Percentiles rank a stretch among this genome's conserved stretches.
phyloP scores from a whole-genome alignment of 2,113 vertebrate species.

The Pterocles orientalis region DNA sequence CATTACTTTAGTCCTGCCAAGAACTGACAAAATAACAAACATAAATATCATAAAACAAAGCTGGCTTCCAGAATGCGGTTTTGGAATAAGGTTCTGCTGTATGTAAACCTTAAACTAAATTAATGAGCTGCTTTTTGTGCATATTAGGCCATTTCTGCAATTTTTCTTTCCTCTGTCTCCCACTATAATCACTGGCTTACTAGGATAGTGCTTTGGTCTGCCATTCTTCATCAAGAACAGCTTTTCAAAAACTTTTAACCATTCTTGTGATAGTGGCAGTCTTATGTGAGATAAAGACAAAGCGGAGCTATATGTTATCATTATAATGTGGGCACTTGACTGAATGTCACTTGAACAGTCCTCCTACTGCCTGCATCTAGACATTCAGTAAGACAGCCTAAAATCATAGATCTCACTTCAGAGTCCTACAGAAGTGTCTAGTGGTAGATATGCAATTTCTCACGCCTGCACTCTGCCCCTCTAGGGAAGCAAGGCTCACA shows the following conservation, averaged over 20 bases:
- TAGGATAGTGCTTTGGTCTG: neutral
- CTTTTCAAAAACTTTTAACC: neutral
- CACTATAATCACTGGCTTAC: neutral
- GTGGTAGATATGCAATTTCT: neutral
- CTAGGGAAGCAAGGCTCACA: neutral
- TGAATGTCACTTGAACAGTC: neutral
- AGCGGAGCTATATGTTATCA: neutral
- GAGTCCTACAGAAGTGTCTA: neutral
- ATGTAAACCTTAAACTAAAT: slow-evolving; percentile 22
- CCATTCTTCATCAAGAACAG: slow-evolving; percentile 12
- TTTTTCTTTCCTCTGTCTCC: slow-evolving; percentile 24
- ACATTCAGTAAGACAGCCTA: neutral
- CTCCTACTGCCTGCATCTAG: neutral
- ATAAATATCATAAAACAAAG: neutral
- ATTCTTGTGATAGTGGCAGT: neutral
- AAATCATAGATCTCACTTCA: neutral
- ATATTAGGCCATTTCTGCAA: neutral
- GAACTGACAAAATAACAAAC: neutral
- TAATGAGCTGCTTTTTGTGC: neutral
- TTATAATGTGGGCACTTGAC: neutral
- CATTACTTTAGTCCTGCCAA: neutral
- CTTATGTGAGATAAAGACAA: neutral
- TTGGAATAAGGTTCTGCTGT: neutral
- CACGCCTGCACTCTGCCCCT: neutral
- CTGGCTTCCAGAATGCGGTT: neutral